A percentile compares a stretch with the other conserved stretches of the same genome.
Conservation (phyloP, 2,797 vertebrate genomes). For the Chrysocyon brachyurus region DNA sequence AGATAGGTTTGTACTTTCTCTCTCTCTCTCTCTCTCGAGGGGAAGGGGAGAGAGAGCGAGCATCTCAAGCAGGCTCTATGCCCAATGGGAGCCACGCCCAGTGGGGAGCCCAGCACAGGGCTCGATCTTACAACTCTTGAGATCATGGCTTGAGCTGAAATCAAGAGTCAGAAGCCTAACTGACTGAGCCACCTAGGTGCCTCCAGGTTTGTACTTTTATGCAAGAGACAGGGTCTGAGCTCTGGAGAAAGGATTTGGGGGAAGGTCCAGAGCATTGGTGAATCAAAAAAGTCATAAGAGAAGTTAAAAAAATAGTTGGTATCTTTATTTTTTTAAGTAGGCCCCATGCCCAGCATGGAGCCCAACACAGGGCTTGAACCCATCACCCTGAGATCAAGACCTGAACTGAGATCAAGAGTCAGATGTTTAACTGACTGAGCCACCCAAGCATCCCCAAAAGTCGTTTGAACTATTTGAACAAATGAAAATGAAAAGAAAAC, state of each 20-base stretch:
- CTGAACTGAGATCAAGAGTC: neutral
- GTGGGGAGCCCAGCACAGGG: neutral
- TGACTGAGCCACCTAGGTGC: neutral
- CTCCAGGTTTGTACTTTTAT: neutral
- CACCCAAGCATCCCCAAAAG: neutral
- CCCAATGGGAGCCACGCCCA: neutral
- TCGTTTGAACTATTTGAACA: neutral
- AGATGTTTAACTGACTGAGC: neutral
- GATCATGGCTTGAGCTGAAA: neutral
- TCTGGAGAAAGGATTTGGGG: slow-evolving; percentile 29
- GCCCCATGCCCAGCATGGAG: neutral
- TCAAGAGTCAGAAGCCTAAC: neutral
- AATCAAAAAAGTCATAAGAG: slow-evolving; percentile 26
- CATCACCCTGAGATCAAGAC: neutral
- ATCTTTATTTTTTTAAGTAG: neutral
- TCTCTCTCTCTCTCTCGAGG: neutral
- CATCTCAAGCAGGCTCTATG: neutral
- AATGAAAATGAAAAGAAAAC: slow-evolving; percentile 40
- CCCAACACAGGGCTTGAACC: neutral
- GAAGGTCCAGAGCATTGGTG: neutral
- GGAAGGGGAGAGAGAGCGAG: neutral
- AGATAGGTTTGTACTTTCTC: neutral
- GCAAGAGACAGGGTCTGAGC: neutral
- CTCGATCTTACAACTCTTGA: neutral
- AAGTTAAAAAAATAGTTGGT: neutral